Evolutionary conservation across 2,888 invertebrate genomes (phyloP).

Genomic region (Chrysolina oricalcia): DNA sequence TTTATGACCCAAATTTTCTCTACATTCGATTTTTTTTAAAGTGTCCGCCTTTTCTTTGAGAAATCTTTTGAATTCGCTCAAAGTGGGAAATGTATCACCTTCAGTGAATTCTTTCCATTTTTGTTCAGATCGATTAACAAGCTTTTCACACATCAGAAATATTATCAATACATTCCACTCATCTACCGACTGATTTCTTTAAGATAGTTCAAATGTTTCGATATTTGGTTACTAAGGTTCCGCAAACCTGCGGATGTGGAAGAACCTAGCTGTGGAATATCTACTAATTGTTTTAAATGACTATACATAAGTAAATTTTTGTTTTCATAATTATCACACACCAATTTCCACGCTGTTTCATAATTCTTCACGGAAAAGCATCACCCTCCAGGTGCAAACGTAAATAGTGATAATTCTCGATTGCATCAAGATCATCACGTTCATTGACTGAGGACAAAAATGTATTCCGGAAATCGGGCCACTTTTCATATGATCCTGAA

Average conservation of each 20-base stretch:
- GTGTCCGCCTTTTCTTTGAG: neutral
- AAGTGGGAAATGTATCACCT: conserved; percentile 5
- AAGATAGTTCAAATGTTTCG: conserved; percentile 29
- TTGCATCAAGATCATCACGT: neutral
- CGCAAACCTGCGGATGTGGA: neutral
- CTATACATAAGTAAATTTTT: neutral
- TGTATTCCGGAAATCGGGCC: conserved; percentile 1
- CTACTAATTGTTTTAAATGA: conserved; percentile 5
- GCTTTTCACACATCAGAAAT: conserved; percentile 27
- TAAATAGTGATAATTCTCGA: conserved; percentile 4
- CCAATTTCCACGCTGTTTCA: neutral
- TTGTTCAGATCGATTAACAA: conserved; percentile 14
- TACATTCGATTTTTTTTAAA: no score
- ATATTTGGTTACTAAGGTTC: conserved; percentile 9
- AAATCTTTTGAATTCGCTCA: conserved; percentile 1
- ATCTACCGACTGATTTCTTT: conserved; percentile 6
- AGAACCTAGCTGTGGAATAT: neutral
- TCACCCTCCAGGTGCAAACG: neutral
- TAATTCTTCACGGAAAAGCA: neutral
- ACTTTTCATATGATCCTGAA: neutral
- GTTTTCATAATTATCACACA: conserved; percentile 2
- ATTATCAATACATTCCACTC: conserved; percentile 21
- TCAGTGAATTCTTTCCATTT: conserved; percentile 25
- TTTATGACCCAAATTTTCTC: no score
- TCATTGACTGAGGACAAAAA: neutral